phyloP scores from a whole-genome alignment of 2,113 vertebrate species.

The Psilopsiagon aurifrons region DNA sequence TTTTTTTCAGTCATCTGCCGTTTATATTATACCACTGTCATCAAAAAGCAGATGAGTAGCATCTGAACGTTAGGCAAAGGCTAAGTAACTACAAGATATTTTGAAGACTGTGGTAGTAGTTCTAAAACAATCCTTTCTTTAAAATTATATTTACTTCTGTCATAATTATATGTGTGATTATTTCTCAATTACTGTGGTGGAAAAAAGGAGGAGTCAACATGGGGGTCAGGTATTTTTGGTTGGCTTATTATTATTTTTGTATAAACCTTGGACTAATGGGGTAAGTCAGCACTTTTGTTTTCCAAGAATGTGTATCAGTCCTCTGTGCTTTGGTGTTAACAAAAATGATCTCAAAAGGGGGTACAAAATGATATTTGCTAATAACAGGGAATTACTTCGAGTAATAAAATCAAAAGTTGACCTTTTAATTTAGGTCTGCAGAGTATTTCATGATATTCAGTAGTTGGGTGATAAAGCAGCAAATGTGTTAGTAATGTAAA shows the following conservation, averaged over 20 bases:
- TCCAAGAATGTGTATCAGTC: neutral
- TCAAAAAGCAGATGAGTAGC: neutral
- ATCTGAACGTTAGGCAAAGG: neutral
- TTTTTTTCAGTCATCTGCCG: neutral
- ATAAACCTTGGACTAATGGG: neutral
- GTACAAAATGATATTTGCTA: neutral
- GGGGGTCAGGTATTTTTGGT: neutral
- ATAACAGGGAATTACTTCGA: neutral
- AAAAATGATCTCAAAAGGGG: neutral
- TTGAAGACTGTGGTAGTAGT: rapidly evolving
- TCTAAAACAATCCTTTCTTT: neutral
- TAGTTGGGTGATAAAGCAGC: neutral
- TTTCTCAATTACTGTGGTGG: neutral
- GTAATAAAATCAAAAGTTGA: neutral
- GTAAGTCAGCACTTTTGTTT: neutral
- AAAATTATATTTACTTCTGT: neutral
- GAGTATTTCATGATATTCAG: neutral
- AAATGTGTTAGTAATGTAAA: neutral
- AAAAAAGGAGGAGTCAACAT: neutral
- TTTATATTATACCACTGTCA: neutral
- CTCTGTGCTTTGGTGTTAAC: neutral
- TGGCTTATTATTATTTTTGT: neutral
- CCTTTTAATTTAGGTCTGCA: neutral
- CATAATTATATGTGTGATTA: neutral
- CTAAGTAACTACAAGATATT: neutral